These are phyloP conservation scores for Cheilosia grossa DNA, from an alignment of 2,888 invertebrate species.

Conservation along the genomic window DNA sequence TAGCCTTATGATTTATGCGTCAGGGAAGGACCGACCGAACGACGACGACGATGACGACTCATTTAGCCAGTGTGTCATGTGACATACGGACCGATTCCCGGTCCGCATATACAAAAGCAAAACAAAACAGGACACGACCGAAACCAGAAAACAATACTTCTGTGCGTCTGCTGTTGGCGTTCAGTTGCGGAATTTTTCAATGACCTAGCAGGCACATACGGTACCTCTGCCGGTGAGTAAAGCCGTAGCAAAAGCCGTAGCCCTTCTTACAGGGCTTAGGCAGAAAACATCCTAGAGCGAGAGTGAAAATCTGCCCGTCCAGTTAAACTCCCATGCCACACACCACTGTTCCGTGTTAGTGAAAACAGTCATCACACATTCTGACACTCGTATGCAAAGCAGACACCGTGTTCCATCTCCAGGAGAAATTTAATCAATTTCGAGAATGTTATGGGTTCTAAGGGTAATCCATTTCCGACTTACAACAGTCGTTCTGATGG, in stretches of 20 bases:
- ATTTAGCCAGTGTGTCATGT: constrained; percentile 67
- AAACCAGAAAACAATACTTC: constrained; percentile 59
- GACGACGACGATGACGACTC: constrained; percentile 19
- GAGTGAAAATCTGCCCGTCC: constrained; percentile 24
- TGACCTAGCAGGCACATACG: constrained; percentile 1
- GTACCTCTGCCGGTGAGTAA: not conserved
- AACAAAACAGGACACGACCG: constrained; percentile 26
- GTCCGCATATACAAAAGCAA: constrained; percentile 19
- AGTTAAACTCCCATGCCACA: not conserved
- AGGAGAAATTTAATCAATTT: constrained; percentile 74
- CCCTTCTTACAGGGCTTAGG: not conserved
- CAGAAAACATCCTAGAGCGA: not conserved
- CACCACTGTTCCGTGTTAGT: constrained; percentile 9
- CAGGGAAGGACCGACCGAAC: constrained; percentile 22
- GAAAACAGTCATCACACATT: constrained; percentile 31
- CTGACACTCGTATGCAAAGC: constrained; percentile 37
- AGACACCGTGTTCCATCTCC: constrained; percentile 66
- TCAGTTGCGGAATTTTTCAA: constrained; percentile 48
- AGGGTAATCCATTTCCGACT: constrained; percentile 69
- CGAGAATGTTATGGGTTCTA: constrained; percentile 69
- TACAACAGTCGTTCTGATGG: constrained; percentile 36
- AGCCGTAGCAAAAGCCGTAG: constrained; percentile 5
- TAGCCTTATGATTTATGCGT: constrained; percentile 72
- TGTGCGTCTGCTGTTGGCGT: constrained; percentile 49
- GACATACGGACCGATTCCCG: constrained; percentile 69